Evolutionary conservation across 53 echinoderm and acorn worm genomes (phyloP), one percentile per base, ranked within the genome.

Genomic region (Patiria pectinifera): DNA sequence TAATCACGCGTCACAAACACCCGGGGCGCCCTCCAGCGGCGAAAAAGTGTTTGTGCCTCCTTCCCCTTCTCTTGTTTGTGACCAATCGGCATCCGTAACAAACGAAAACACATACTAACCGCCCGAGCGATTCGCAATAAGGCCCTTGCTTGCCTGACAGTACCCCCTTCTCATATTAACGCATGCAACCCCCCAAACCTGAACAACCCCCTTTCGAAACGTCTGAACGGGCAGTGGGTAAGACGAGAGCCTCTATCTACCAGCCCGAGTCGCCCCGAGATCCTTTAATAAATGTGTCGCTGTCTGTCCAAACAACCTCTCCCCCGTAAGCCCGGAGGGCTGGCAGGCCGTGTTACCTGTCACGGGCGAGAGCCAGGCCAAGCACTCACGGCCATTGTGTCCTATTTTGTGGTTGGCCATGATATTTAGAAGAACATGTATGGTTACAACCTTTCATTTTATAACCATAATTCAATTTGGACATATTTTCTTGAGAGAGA

Each of bases 231-330:
- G 74, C 11, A 18, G 35, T 1, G 79, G 2, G 79, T 78, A 78
- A 78, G 79, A 45, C 47, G 79, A 78, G 79, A 11, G 35, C 76
- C 3, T 53, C 4, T 69, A 74, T 53, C 4, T 69, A 74, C 74
- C 79, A 11, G 2, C 79, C 35, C 35, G 45, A 45, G 46, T 44
- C 21, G 79, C 79, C 79, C 79, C 14, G 79, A 45, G 79, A 45
- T 78, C 8, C 45, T 78, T 45, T 78, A 78, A 78, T 78, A 78
- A 74, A 46, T 46, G 79, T 78, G 79, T 46, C 45, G 79, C 79
- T 10, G 79, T 78, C 79, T 78, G 79, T 78, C 79, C 47, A 78
- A 78, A 78, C 79, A 78, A 78, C 2, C 46, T 18, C 76, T 11
- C 69, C 69, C 15, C 53, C 53, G 53, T 53, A 10, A 4, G 4